Percentiles rank a stretch among this genome's conserved stretches.
phyloP scores from a whole-genome alignment of 2,888 invertebrate genomes.

The Tuta absoluta region DNA sequence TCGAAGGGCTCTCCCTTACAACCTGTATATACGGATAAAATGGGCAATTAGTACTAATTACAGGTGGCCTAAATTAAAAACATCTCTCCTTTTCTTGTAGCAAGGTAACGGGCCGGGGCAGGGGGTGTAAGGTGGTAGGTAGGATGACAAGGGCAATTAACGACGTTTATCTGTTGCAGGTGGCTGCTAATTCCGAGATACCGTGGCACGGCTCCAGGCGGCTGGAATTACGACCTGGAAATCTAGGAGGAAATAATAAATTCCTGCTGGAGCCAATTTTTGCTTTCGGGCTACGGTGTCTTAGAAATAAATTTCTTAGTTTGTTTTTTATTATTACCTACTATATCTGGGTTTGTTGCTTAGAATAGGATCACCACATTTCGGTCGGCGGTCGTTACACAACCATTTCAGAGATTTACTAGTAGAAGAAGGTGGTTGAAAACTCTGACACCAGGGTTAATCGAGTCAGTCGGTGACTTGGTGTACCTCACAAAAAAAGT shows the following conservation, averaged over 20 bases:
- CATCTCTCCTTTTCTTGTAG: not conserved
- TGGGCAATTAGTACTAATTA: no score
- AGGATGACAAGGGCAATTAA: slow-evolving; percentile 53
- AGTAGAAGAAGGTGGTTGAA: no score
- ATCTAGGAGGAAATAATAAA: slow-evolving; percentile 7
- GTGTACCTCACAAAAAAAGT: no score
- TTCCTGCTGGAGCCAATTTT: not conserved
- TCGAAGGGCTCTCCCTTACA: no score
- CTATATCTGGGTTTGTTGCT: no score
- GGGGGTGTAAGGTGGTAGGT: not conserved
- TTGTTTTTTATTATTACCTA: no score
- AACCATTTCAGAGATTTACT: no score
- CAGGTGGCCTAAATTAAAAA: not conserved
- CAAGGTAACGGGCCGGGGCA: not conserved
- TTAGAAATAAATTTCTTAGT: not conserved
- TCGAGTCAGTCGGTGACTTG: no score
- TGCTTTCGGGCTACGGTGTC: not conserved
- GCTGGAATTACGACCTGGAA: slow-evolving; percentile 8
- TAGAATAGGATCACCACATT: no score
- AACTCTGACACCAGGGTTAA: no score
- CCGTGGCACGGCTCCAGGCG: slow-evolving; percentile 20
- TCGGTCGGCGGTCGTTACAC: no score
- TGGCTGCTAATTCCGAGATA: slow-evolving; percentile 43
- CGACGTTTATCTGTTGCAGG: slow-evolving; percentile 63
- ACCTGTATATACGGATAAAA: no score